Evolutionary conservation across 1,140 invertebrate genomes (phyloP), one percentile per base, ranked within the genome.

Genomic region (Lanistes nyassanus): DNA sequence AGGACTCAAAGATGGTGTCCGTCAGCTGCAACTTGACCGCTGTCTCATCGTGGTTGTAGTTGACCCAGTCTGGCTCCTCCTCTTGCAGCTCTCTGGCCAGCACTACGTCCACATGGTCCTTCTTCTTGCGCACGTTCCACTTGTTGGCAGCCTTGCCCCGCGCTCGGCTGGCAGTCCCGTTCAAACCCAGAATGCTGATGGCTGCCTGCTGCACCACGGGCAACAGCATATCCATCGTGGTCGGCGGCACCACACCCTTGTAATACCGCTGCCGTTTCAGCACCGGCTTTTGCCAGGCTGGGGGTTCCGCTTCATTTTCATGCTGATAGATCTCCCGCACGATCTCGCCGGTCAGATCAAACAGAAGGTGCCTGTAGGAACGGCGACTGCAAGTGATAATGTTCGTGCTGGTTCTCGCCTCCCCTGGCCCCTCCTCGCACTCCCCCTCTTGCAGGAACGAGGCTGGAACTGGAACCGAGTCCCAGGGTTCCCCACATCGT

Each of bases 41-140:
- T 3, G 92, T 83, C 83, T 94, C 93, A 82, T 94, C 93, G 31
- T 92, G 89, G 82, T 93, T 92, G 83, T 93, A 94, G 81, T 93
- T 92, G 0, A 93, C 92, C 93, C 94, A 94, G 66, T 92, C 91
- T 7, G 91, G 88, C 85, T 94, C 94, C 82, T 94, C 93, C 39
- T 92, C 92, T 75, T 92, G 92, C 26, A 93, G 90, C 85, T 94
- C 94, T 58, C 92, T 87, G 3, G 94, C 92, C 47, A 94, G 85
- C 60, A 94, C 87, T 79, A 93, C 92, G 85, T 95, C 94, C 0
- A 95, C 93, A 75, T 92, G 90, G 81, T 95, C 93, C 51, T 93
- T 88, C 81, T 93, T 92, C 85, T 94, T 94, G 19, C 92, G 88
- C 71, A 92, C 92, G 91, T 92, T 93, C 81, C 92, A 90, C 83